Conservation (phyloP, 1,140 invertebrate genomes). For the Drosophila auraria region DNA sequence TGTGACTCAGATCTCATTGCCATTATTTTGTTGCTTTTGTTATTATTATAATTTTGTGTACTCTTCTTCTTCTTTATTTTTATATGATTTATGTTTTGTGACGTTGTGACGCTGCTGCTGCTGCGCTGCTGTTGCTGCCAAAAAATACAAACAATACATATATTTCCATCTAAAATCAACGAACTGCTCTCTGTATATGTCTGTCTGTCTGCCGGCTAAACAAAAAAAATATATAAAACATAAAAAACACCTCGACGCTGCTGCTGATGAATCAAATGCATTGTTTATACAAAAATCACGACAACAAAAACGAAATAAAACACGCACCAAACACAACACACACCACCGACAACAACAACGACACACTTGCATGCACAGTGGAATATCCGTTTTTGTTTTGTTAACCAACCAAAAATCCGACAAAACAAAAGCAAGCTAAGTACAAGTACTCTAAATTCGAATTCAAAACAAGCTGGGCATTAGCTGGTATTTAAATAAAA, state of each 20-base stretch:
- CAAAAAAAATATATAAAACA: background rate
- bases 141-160: constrained; percentile 9
- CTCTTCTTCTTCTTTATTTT: constrained; percentile 50
- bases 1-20: constrained; percentile 23
- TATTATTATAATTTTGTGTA: constrained; percentile 57
- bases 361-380: constrained; percentile 59
- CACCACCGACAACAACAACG: constrained; percentile 12
- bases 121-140: constrained; percentile 23
- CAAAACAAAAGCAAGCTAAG: constrained; percentile 36
- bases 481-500: constrained; percentile 11
- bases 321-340: constrained; percentile 25
- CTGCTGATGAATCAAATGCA: constrained; percentile 54
- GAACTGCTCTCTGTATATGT: constrained; percentile 40
- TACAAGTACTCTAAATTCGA: constrained; percentile 35
- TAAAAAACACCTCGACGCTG: constrained; percentile 27
- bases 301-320: constrained; percentile 32
- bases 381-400: constrained; percentile 25
- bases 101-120: constrained; percentile 46
- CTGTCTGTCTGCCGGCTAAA: constrained; percentile 51
- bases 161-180: constrained; percentile 14
- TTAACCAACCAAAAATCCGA: constrained; percentile 1
- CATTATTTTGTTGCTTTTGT: constrained; percentile 34
- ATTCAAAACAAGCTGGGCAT: constrained; percentile 24
- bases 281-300: constrained; percentile 46
- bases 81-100: constrained; percentile 62